Conservation (phyloP, 2,113 vertebrate genomes). For the Picathartes gymnocephalus region DNA sequence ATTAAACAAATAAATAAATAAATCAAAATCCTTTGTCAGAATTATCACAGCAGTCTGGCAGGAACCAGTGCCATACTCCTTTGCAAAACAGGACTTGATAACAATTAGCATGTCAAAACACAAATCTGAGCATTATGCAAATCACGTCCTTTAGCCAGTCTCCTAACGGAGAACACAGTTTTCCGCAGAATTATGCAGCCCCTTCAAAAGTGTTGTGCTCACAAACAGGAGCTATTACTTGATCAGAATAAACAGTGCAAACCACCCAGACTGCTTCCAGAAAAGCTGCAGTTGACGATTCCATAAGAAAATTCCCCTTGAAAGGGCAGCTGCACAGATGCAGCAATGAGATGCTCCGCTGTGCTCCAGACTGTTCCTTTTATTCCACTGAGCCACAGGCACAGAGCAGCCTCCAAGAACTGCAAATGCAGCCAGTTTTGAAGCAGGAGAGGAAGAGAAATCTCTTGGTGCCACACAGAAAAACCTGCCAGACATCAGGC, state of each 20-base stretch:
- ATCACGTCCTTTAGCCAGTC: neutral
- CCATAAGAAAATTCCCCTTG: conserved; percentile 7
- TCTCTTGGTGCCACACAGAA: neutral
- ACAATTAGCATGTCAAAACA: conserved; percentile 26
- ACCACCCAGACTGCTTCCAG: neutral
- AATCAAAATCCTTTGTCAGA: neutral
- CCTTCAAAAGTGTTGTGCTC: neutral
- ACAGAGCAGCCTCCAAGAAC: neutral
- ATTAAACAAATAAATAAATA: no score
- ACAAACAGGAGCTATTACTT: neutral
- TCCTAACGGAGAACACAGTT: neutral
- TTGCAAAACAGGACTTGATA: neutral
- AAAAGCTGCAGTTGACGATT: neutral
- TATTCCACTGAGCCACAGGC: neutral
- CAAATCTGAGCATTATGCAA: neutral
- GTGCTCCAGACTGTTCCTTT: neutral
- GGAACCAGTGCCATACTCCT: neutral
- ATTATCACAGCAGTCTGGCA: neutral
- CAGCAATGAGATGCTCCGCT: neutral
- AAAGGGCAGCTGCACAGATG: neutral
- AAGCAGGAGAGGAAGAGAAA: neutral
- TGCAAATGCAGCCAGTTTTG: neutral
- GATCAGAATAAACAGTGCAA: neutral
- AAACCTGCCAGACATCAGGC: neutral
- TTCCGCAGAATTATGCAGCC: conserved; percentile 16